Evolutionary conservation across 2,888 invertebrate genomes (phyloP).

Genomic region (Gari tellinella): DNA sequence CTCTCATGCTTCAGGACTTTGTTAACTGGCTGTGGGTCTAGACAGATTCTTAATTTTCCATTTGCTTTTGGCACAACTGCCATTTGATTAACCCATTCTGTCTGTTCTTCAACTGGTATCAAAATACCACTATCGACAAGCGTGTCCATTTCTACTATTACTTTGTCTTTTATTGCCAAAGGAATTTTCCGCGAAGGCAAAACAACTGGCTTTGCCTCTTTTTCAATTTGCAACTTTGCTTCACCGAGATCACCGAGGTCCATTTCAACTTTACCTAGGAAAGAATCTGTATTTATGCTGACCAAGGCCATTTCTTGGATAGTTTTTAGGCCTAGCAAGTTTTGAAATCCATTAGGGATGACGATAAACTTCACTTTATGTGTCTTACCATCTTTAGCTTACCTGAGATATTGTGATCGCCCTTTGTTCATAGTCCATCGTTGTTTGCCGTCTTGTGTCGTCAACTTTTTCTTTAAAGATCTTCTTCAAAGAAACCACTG

Average conservation of each 20-base stretch:
- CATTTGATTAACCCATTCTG: conserved; percentile 25
- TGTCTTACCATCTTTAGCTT: conserved; percentile 4
- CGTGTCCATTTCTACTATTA: conserved; percentile 26
- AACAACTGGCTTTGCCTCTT: conserved; percentile 10
- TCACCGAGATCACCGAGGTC: conserved; percentile 35
- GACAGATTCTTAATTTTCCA: conserved; percentile 44
- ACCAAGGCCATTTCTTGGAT: conserved; percentile 19
- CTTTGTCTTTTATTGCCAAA: conserved; percentile 16
- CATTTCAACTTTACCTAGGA: conserved; percentile 8
- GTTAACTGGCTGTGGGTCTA: conserved; percentile 57
- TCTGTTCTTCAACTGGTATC: conserved; percentile 24
- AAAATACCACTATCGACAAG: conserved; percentile 16
- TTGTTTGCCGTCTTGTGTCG: too few relatives aligned
- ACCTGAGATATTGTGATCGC: too few relatives aligned
- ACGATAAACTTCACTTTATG: conserved; percentile 21
- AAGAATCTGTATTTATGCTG: conserved; percentile 15
- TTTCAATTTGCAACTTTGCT: conserved; percentile 8
- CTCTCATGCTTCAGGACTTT: conserved; percentile 44
- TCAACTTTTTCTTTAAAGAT: too few relatives aligned
- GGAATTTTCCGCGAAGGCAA: conserved; percentile 32
- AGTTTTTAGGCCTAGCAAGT: conserved; percentile 25
- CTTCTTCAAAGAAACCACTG: too few relatives aligned
- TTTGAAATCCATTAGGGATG: conserved; percentile 16
- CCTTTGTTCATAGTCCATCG: too few relatives aligned
- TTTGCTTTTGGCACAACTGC: conserved; percentile 34